Base-by-base conservation (phyloP, 2,797 vertebrate genomes). In the Astyanax mexicanus region DNA sequence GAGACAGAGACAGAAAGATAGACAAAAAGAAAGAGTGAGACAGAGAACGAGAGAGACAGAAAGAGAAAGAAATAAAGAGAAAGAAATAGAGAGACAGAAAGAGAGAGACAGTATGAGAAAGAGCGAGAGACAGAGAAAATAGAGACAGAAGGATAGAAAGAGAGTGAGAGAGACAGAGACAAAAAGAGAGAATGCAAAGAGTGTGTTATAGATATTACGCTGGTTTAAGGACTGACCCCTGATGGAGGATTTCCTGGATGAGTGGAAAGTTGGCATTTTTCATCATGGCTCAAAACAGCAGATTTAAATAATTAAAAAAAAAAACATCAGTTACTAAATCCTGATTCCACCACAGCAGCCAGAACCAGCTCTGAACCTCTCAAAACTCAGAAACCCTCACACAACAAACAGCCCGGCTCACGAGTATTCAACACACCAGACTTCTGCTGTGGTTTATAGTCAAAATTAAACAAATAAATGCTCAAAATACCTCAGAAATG, bases 71-170 rank as follows among this genome's bases (percentile, higher is more conserved):
- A n/a, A n/a, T n/a, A n/a, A n/a, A n/a, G n/a, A n/a, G n/a, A n/a
- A n/a, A n/a, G n/a, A n/a, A n/a, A n/a, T n/a, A n/a, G n/a, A n/a
- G n/a, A n/a, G n/a, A n/a, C n/a, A n/a, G n/a, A n/a, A n/a, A n/a
- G n/a, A n/a, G n/a, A n/a, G n/a, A n/a, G n/a, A n/a, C 29, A 2
- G 2, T 15, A 49, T 1, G 15, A n/a, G 44, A 45, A 17, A 97
- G 81, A 38, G 21, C n/a, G 32, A 21, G 17, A 75, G 35, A 27
- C 62, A 79, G 23, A 84, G 68, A 74, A 47, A n/a, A 40, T 19
- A 42, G 10, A 42, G 40, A 12, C 19, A 4, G 9, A 52, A 29
- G 44, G 21, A 74, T 29, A 32, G 65, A 79, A 23, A 84, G 67
- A 74, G 35, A 73, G 5, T 73, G 49, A 80, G 54, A 66, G 1